Evolutionary conservation across 2,797 vertebrate genomes (phyloP).

Genomic region (Pipistrellus pipistrellus): DNA sequence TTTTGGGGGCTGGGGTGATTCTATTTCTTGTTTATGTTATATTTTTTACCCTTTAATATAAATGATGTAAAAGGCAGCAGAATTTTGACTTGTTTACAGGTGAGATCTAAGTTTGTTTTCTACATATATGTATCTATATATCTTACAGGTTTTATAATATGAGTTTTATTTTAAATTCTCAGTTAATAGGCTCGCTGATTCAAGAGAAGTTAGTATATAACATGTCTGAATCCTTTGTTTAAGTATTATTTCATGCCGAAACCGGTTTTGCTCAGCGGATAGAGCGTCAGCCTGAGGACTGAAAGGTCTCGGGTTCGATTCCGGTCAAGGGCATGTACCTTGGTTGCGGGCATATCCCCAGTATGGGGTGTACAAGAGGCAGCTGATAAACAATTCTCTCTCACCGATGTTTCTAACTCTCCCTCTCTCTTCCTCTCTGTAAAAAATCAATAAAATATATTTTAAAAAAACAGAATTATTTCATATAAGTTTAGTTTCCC

Average conservation of each 20-base stretch:
- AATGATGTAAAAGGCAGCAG: neutral
- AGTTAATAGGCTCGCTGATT: neutral
- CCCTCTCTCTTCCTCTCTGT: too few species aligned
- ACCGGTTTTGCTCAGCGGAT: too few species aligned
- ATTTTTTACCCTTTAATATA: slow-evolving; percentile 27
- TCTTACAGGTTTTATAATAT: neutral
- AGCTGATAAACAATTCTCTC: too few species aligned
- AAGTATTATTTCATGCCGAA: neutral
- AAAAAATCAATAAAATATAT: too few species aligned
- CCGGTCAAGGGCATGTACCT: too few species aligned
- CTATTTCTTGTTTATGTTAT: neutral
- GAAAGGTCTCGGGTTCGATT: too few species aligned
- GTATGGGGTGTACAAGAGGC: too few species aligned
- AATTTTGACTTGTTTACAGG: slow-evolving; percentile 8
- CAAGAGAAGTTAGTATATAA: neutral
- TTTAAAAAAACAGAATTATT: too few species aligned
- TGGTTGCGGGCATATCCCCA: too few species aligned
- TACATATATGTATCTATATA: neutral
- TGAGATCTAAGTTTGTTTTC: slow-evolving; percentile 9
- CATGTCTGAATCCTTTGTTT: slow-evolving; percentile 30
- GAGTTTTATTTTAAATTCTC: slow-evolving; percentile 41
- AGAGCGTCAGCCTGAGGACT: too few species aligned
- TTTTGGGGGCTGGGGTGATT: neutral
- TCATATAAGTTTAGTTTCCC: neutral
- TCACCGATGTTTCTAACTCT: too few species aligned